Percentiles rank a stretch among this genome's conserved stretches.
These are phyloP conservation scores for Cavia porcellus DNA, from an alignment of 2,113 vertebrate species.

Conservation along the genomic window DNA sequence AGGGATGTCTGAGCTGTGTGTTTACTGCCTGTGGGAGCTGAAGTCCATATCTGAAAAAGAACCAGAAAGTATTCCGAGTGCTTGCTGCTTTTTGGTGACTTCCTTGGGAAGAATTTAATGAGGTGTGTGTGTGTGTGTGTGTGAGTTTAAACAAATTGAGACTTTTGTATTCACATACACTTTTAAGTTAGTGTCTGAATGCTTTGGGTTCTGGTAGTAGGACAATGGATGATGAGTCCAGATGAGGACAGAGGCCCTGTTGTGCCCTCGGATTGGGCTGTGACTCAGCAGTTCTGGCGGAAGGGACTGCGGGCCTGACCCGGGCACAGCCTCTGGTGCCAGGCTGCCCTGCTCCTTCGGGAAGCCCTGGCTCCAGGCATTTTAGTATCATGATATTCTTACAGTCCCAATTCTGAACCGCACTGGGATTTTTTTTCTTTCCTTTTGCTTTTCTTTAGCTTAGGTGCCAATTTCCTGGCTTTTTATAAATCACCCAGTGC, in stretches of 20 bases:
- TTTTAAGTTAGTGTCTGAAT: constrained; percentile 53
- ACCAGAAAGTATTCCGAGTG: constrained; percentile 23
- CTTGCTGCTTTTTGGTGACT: constrained; percentile 18
- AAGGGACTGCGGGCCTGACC: constrained; percentile 65
- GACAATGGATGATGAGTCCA: neutral
- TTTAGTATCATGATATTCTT: neutral
- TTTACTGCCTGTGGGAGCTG: neutral
- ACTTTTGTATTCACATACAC: constrained; percentile 42
- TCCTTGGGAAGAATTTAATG: constrained; percentile 25
- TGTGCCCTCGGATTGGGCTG: constrained; percentile 65
- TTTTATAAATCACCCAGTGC: neutral
- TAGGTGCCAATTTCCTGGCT: constrained; percentile 14
- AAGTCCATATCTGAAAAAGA: constrained; percentile 16
- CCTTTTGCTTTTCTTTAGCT: neutral
- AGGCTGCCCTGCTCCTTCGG: neutral
- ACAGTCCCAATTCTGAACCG: constrained; percentile 7
- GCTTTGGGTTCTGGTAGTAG: neutral
- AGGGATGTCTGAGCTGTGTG: neutral
- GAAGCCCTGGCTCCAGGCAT: too few species aligned
- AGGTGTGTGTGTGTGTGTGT: neutral
- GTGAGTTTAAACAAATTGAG: neutral
- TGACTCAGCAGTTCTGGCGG: constrained; percentile 74
- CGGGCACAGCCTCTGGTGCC: constrained; percentile 57
- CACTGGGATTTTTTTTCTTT: neutral
- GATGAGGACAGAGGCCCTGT: neutral